Conservation (phyloP, 2,888 invertebrate genomes). For the Agrotis ipsilon region DNA sequence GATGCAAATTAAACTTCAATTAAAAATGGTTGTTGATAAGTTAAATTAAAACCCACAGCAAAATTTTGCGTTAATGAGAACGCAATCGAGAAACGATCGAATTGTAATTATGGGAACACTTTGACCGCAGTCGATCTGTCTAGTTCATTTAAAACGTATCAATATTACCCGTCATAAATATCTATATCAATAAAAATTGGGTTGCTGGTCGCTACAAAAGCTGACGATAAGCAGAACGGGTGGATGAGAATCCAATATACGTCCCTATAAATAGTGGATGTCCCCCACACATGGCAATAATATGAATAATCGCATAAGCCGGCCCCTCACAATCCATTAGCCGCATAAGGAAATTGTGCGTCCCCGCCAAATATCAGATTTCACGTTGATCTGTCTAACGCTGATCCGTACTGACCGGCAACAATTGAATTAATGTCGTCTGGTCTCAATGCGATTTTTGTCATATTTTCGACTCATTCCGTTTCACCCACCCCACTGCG, state of each 20-base stretch:
- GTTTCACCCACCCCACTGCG: constrained; percentile 70
- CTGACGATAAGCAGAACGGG: constrained; percentile 52
- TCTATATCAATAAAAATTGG: constrained; percentile 28
- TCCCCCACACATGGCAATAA: constrained; percentile 70
- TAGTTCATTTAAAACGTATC: constrained; percentile 28
- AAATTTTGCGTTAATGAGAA: constrained; percentile 54
- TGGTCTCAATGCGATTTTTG: constrained; percentile 87
- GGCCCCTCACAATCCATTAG: constrained; percentile 86
- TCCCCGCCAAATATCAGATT: constrained; percentile 89
- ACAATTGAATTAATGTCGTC: constrained; percentile 89
- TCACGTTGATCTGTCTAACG: constrained; percentile 89
- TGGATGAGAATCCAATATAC: constrained; percentile 28
- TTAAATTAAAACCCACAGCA: constrained; percentile 53
- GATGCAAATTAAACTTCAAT: constrained; percentile 48
- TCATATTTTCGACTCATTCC: constrained; percentile 81
- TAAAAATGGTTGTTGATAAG: constrained; percentile 47
- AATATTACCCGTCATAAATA: constrained; percentile 19
- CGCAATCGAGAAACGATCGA: constrained; percentile 53
- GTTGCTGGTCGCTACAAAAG: constrained; percentile 1
- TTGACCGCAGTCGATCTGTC: constrained; percentile 28
- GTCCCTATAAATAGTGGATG: constrained; percentile 50
- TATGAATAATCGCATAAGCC: constrained; percentile 79
- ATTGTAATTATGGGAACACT: constrained; percentile 54
- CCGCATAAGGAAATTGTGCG: constrained; percentile 83
- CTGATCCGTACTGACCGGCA: constrained; percentile 87